Base-by-base conservation (phyloP, 2,113 vertebrate genomes). In the Albula glossodonta region DNA sequence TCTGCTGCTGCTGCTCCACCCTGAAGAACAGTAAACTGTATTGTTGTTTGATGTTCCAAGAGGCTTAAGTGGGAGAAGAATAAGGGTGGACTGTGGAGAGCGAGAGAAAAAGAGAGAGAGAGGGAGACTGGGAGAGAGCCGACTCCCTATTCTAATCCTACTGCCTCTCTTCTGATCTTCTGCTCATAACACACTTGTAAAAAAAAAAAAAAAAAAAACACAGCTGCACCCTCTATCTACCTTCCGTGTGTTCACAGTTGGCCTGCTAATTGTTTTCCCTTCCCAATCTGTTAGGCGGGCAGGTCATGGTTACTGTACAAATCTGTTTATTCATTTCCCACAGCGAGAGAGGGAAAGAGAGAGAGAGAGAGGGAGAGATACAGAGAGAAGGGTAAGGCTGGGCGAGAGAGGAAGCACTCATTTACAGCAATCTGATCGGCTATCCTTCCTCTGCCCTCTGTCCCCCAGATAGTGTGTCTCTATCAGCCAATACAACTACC, bases 211-310 rank as follows among this genome's bases (percentile, higher is more conserved):
- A 41, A 4, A 15, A 66, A 51, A 85, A 88, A 84, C 51, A 83
- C 90, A 92, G 87, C 89, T 90, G 87, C 13, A 9, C 57, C 51
- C n/a, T 87, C 81, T 87, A 49, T 25, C 85, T 74, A 51, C 53
- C 84, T 84, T 80, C 56, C 79, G 84, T 84, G 88, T 48, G 78
- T 84, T 90, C 83, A 78, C 48, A 56, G 83, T 63, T 88, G 86
- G 86, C 85, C 83, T 86, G 85, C 83, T 88, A 87, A 60, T 90
- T 84, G 85, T 79, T 78, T 85, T 50, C 82, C 53, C 84, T 82
- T 53, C 78, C 79, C 56, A 85, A 63, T 91, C 85, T 79, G 86
- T 89, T 81, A 84, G 6, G 15, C 85, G 87, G 86, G 86, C 82
- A 88, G 88, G 74, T 86, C 78, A 22, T 78, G 51, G 63, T 89